A percentile compares a stretch with the other conserved stretches of the same genome.
Conservation (phyloP, 2,888 invertebrate species). For the Clivina fossor region DNA sequence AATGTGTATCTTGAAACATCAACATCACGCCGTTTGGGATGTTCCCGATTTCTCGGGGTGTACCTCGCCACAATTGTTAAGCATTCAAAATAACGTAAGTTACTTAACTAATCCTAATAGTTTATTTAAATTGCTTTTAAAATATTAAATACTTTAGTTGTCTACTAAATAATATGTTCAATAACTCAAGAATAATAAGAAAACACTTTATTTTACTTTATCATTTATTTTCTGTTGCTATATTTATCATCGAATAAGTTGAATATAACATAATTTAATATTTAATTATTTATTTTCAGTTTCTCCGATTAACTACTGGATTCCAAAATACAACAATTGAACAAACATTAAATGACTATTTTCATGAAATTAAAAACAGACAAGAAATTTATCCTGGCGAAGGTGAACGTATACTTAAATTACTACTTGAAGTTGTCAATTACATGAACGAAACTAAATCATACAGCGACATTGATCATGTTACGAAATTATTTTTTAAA, state of each 20-base stretch:
- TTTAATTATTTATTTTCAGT: conserved; percentile 49
- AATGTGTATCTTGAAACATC: conserved; percentile 62
- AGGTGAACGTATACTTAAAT: conserved; percentile 62
- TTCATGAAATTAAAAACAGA: conserved; percentile 57
- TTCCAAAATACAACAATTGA: conserved; percentile 64
- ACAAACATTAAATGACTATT: conserved; percentile 59
- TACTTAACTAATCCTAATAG: no score
- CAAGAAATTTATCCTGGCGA: conserved; percentile 64
- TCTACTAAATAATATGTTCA: no score
- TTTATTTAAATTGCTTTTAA: no score
- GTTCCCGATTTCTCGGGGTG: conserved; percentile 76
- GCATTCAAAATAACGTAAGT: conserved; percentile 67
- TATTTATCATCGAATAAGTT: neutral
- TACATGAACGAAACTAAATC: conserved; percentile 56
- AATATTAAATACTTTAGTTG: no score
- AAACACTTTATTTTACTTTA: neutral
- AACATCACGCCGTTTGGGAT: conserved; percentile 71
- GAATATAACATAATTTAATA: neutral
- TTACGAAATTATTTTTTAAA: conserved; percentile 60
- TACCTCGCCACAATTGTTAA: conserved; percentile 63
- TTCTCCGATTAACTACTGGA: conserved; percentile 60
- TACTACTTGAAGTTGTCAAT: conserved; percentile 61
- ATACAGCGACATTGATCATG: conserved; percentile 55
- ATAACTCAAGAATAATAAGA: no score
- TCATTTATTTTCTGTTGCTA: no score